phyloP scores from a whole-genome alignment of 2,888 invertebrate genomes.

The Yponomeuta malinellus region DNA sequence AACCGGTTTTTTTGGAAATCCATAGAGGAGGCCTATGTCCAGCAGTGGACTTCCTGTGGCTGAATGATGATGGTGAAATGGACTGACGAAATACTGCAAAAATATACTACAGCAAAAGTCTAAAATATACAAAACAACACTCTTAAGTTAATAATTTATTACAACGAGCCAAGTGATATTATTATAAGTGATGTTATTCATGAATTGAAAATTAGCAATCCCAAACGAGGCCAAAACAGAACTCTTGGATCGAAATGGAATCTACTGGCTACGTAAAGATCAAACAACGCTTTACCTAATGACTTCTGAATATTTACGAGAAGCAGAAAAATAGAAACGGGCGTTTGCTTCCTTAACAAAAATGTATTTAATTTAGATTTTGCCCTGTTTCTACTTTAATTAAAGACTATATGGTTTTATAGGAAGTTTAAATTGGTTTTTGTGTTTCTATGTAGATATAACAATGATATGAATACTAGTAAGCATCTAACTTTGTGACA shows the following conservation, averaged over 20 bases:
- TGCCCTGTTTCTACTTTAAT: background rate
- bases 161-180: slow-evolving; percentile 1
- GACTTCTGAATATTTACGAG: slow-evolving; percentile 50
- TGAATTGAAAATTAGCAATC: slow-evolving; percentile 1
- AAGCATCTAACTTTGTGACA: too few species aligned
- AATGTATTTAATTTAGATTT: background rate
- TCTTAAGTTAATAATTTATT: background rate
- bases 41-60: too few species aligned
- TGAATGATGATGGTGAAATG: too few species aligned
- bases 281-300: slow-evolving; percentile 41
- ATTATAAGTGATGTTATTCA: background rate
- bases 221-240: slow-evolving; percentile 11
- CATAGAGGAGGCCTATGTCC: too few species aligned
- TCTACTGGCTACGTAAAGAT: slow-evolving; percentile 41
- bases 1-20: too few species aligned
- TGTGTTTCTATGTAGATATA: too few species aligned
- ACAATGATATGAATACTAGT: too few species aligned
- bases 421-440: too few species aligned
- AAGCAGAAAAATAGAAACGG: slow-evolving; percentile 27
- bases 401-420: too few species aligned
- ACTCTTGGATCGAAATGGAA: slow-evolving; percentile 21
- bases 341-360: background rate
- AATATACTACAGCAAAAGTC: background rate
- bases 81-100: background rate
- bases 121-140: background rate